Evolutionary conservation across 2,888 invertebrate species (phyloP).

Genomic region (Chalcis sispes): DNA sequence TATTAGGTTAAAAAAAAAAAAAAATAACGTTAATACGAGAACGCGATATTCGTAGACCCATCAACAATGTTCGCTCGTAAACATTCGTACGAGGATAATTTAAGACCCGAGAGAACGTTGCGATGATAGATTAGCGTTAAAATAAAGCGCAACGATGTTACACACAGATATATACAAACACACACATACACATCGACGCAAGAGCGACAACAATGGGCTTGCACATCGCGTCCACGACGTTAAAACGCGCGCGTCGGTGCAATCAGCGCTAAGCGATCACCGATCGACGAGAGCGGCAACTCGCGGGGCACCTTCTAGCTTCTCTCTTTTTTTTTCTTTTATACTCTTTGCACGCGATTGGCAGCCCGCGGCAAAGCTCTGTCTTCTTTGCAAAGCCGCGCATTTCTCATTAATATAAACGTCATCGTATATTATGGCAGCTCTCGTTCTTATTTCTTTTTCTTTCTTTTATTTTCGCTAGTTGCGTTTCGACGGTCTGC

Average conservation of each 20-base stretch:
- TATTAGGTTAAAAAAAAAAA: too few species aligned
- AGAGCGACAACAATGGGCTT: conserved; percentile 43
- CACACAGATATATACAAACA: too few species aligned
- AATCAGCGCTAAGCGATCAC: conserved; percentile 55
- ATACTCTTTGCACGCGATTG: conserved; percentile 32
- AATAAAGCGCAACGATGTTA: conserved; percentile 38
- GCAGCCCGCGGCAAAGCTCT: conserved; percentile 56
- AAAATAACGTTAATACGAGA: too few species aligned
- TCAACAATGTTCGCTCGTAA: too few species aligned
- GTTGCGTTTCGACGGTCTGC: conserved; percentile 10
- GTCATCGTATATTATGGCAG: conserved; percentile 65
- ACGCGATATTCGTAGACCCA: too few species aligned
- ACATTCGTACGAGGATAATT: too few species aligned
- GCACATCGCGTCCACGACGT: neutral
- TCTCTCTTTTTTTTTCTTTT: neutral
- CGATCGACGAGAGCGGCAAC: conserved; percentile 50
- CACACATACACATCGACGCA: too few species aligned
- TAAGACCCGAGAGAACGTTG: neutral
- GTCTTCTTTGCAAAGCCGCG: conserved; percentile 57
- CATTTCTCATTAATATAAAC: conserved; percentile 68
- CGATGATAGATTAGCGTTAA: conserved; percentile 56
- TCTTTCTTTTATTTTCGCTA: too few species aligned
- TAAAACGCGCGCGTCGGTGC: conserved; percentile 10
- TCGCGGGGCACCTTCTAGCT: too few species aligned
- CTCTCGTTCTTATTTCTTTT: conserved; percentile 33